These are phyloP conservation scores for Drepana arcuata DNA, from an alignment of 1,140 invertebrate species.

Conservation along the genomic window DNA sequence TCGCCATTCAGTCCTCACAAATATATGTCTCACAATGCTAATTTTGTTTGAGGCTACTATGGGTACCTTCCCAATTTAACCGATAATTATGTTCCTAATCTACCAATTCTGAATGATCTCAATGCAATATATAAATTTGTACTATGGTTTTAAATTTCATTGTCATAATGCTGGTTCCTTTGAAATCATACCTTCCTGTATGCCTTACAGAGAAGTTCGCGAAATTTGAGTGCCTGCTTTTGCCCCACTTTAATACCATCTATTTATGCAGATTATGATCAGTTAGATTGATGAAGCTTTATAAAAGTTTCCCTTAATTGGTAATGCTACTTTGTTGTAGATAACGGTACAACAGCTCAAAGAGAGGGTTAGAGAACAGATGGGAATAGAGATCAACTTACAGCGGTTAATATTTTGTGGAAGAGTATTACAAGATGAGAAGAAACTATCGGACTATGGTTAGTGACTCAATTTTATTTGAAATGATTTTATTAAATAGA, in stretches of 20 bases:
- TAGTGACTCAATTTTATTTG: conserved; percentile 34
- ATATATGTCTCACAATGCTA: too few relatives aligned
- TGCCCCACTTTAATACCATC: not conserved
- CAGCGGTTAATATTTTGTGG: conserved; percentile 95
- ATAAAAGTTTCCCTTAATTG: too few relatives aligned
- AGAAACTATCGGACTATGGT: conserved; percentile 91
- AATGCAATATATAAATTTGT: too few relatives aligned
- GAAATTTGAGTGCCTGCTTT: not conserved
- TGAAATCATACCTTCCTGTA: not conserved
- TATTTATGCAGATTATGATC: not conserved
- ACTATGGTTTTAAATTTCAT: too few relatives aligned
- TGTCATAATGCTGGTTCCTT: not conserved
- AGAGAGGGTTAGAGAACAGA: conserved; percentile 83
- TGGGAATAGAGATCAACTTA: conserved; percentile 83
- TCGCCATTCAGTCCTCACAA: too few relatives aligned
- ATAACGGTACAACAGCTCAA: conserved; percentile 91
- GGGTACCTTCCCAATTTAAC: too few relatives aligned
- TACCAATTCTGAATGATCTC: too few relatives aligned
- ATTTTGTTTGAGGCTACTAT: too few relatives aligned
- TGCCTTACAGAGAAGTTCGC: not conserved
- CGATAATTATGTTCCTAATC: too few relatives aligned
- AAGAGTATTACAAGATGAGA: conserved; percentile 92
- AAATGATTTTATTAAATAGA: not conserved
- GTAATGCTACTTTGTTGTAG: too few relatives aligned
- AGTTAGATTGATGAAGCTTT: too few relatives aligned